Evolutionary conservation across 92 coral and sea anemone species (phyloP).

Genomic region (Meandrina meandrites): DNA sequence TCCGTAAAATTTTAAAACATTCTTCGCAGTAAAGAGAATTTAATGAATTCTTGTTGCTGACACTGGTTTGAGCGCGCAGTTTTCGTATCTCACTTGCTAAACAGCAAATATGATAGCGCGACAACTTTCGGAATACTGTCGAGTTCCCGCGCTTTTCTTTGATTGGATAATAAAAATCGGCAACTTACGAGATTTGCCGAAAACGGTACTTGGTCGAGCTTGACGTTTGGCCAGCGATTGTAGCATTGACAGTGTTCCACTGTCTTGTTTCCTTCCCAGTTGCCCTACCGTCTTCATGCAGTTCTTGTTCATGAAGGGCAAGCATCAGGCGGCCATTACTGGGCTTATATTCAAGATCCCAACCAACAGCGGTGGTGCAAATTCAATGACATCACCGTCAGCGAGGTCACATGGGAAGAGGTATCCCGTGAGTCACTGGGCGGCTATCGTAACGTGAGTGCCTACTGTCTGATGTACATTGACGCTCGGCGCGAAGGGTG

Average conservation of each 20-base stretch:
- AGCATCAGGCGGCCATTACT: constrained; percentile 94
- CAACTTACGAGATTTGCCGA: too few relatives aligned
- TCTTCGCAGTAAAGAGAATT: too few relatives aligned
- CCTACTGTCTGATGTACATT: constrained; percentile 86
- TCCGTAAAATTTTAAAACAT: too few relatives aligned
- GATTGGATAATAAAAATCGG: not conserved
- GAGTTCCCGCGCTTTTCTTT: too few relatives aligned
- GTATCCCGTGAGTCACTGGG: constrained; percentile 89
- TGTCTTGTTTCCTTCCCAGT: constrained; percentile 39
- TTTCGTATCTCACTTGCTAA: not conserved
- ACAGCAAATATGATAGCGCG: not conserved
- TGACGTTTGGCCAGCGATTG: too few relatives aligned
- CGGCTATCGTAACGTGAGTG: constrained; percentile 91
- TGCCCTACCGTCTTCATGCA: constrained; percentile 87
- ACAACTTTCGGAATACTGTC: too few relatives aligned
- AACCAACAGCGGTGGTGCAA: constrained; percentile 78
- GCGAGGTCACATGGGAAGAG: constrained; percentile 94
- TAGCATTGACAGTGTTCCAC: not conserved
- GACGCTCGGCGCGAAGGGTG: constrained; percentile 75
- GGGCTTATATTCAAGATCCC: constrained; percentile 91
- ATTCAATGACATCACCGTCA: constrained; percentile 91
- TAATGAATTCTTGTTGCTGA: not conserved
- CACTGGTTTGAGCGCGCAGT: not conserved
- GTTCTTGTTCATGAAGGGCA: constrained; percentile 95
- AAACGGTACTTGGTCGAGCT: too few relatives aligned